Base-by-base conservation (phyloP, 1,140 invertebrate species). In the Trinorchestia longiramus region DNA sequence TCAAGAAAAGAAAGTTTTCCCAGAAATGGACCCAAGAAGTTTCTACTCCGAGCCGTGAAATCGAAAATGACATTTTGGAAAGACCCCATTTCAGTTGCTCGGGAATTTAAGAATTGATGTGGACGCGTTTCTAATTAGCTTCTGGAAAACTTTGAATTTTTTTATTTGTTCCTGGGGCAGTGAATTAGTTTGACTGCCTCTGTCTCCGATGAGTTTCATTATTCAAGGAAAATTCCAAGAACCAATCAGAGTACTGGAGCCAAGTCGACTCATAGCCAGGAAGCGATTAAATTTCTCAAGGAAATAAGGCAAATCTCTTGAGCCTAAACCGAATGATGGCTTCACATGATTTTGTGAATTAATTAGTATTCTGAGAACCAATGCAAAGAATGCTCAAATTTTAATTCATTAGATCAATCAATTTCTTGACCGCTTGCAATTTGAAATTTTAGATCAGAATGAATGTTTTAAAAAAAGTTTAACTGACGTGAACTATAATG, bases 201-300 rank as follows among this genome's bases (percentile, higher is more conserved):
- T 90, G 43, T 43, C 15, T 42, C 3, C 88, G 88, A 41, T 43
- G 88, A 43, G 11, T 28, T 28, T 11, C 88, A 90, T 42, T 90
- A 42, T 41, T 90, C 43, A 41, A 90, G 88, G 88, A 90, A 90
- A 90, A 90, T 90, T 90, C 88, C n/a, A 41, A 42, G 43, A 90
- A 41, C 88, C 88, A 90, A 90, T 90, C 88, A 90, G 88, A 90
- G 43, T 90, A 90, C n/a, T 90, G n/a, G 88, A 90, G 88, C 36
- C 28, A 43, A 41, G 4, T 41, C 88, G 88, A 43, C 41, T 90
- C 88, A 41, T 90, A 42, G 88, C 88, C 62, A 77, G 62, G 62
- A 77, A 77, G 11, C 28, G 3, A 28, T 36, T 77, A 23, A 77
- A 77, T 77, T 77, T 77, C 28, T 36, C 11, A 23, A 77, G 62